Base-by-base conservation (phyloP, 1,140 invertebrate species). In the Leptoteleia sp. region DNA sequence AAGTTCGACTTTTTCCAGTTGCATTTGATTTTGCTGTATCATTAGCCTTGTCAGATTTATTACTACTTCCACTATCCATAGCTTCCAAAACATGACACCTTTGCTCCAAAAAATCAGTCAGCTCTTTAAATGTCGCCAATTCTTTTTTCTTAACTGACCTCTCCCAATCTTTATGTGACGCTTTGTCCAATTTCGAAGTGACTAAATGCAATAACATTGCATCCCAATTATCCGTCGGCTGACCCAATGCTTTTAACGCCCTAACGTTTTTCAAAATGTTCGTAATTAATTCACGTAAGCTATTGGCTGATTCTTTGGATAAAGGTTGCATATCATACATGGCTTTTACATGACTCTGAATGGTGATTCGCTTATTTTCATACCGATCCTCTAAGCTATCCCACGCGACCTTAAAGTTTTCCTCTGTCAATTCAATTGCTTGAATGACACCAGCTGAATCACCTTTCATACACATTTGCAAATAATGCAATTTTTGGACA, bases 401-500 rank as follows among this genome's bases (percentile, higher is more conserved):
- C 84, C 81, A 85, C 7, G 83, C 82, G 11, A 80, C 45, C 0
- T 47, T n/a, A 72, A 83, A 70, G 78, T 86, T 85, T 5, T 35
- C 19, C 1, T 65, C 68, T 0, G 76, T 64, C n/a, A 75, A 68
- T 29, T 81, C 76, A 11, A 85, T n/a, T 1, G 80, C 61, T 1
- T 79, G 13, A 2, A 82, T 79, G 0, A 82, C 16, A 4, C 45
- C 57, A 15, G 17, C 16, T 7, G 61, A 57, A 8, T 54, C 50
- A 1, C 57, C 77, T 33, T 80, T 61, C 15, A 87, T 52, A 57
- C 79, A 76, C 4, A 83, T 67, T 9, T 76, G 40, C 40, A 86
- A 54, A 62, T 86, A 84, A 55, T 85, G 81, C 55, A 82, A 79
- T 35, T 81, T 83, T 72, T 86, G 76, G 6, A 73, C 37, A 8